Conservation (phyloP, 2,797 vertebrate species). For the Typhlichthys subterraneus region DNA sequence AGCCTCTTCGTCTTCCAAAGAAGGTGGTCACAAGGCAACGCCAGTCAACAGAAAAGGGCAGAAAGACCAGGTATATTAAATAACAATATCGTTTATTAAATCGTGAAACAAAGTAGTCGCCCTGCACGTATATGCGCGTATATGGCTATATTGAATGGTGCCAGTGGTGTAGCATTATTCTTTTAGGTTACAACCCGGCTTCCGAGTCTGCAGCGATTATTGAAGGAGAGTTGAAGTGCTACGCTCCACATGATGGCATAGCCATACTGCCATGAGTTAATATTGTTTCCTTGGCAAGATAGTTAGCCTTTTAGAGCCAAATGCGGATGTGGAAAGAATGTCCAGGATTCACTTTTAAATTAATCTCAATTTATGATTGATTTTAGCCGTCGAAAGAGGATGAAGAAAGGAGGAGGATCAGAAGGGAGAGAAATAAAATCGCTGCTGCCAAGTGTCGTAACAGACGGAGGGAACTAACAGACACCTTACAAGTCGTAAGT, state of each 20-base stretch:
- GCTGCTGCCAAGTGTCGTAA: slow-evolving; percentile 95
- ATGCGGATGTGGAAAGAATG: slow-evolving; percentile 37
- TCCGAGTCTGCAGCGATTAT: not conserved
- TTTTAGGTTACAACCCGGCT: slow-evolving; percentile 31
- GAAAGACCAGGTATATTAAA: slow-evolving; percentile 84
- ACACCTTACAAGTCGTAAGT: slow-evolving; percentile 90
- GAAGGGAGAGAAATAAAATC: slow-evolving; percentile 95
- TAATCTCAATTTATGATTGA: slow-evolving; percentile 40
- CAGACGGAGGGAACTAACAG: slow-evolving; percentile 88
- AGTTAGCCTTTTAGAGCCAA: slow-evolving; percentile 30
- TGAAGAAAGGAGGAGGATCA: slow-evolving; percentile 88
- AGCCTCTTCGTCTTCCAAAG: slow-evolving; percentile 60
- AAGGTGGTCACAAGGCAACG: slow-evolving; percentile 73
- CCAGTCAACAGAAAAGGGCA: slow-evolving; percentile 81
- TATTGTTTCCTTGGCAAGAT: slow-evolving; percentile 24
- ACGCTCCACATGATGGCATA: not conserved
- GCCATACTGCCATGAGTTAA: slow-evolving; percentile 34
- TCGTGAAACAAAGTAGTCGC: not conserved
- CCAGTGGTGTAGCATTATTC: slow-evolving; percentile 60
- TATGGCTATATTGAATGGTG: slow-evolving; percentile 37
- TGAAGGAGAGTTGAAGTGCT: slow-evolving; percentile 10
- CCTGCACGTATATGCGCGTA: slow-evolving; percentile 50
- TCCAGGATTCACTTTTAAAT: slow-evolving; percentile 32
- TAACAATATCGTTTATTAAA: not conserved
- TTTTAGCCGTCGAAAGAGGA: slow-evolving; percentile 89